Base-by-base conservation (phyloP, 2,113 vertebrate genomes). In the Pipa parva region DNA sequence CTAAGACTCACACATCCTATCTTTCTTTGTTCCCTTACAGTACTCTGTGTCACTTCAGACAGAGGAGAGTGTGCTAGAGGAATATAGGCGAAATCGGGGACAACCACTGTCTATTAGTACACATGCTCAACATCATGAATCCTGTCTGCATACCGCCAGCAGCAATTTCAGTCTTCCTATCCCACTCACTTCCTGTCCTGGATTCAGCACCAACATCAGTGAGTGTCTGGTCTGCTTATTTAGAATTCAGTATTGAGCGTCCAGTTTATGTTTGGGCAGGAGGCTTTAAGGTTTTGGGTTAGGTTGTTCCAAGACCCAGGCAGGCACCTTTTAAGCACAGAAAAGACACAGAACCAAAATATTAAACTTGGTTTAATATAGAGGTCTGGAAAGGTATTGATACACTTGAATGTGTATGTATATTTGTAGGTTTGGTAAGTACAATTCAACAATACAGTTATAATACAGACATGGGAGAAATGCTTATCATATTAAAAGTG, bases 11-110 rank as follows among this genome's bases (percentile, higher is more conserved):
- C 13, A 42, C 39, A 15, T 17, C 4, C 24, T 52, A 2, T 2
- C 50, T 12, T 11, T 56, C 26, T 55, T 17, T 29, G 17, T 5
- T 3, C 17, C 28, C 28, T 31, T 28, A 21, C 79, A 99, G 96
- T 99, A 95, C 78, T 95, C 94, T 0, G 97, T 99, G 72, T 97
- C 92, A 75, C 88, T 99, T 25, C 96, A 99, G 85, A 94, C 90
- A 0, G 97, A 99, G 74, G 97, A 99, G 74, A 87, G 89, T 67
- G 91, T 99, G 63, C 90, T 92, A 76, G 83, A 90, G 71, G 88
- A 89, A 69, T 97, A 92, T 79, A 93, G 93, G 80, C 89, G 91
- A 6, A 90, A 89, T 4, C 84, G 85, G 0, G 90, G 88, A 2
- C 88, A 95, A 73, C 78, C 89, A 0, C 55, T 87, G 36, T 92